Percentiles rank a stretch among this genome's conserved stretches.
Evolutionary conservation across 2,797 vertebrate species (phyloP).

Genomic region (Epinephelus awoara): DNA sequence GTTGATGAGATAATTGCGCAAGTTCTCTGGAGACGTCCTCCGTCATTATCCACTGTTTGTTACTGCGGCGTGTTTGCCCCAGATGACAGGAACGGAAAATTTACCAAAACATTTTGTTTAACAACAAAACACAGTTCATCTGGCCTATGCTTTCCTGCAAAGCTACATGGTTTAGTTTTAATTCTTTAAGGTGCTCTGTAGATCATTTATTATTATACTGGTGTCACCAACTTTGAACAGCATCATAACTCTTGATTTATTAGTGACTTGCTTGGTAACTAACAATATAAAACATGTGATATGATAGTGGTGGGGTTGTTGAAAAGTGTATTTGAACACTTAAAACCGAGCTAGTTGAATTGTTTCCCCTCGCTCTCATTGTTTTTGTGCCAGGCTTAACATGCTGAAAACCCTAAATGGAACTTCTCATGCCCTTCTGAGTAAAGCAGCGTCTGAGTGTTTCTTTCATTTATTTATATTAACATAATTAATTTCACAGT

Average conservation of each 20-base stretch:
- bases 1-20: slow-evolving; percentile 72
- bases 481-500: slow-evolving; percentile 13
- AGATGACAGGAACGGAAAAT: slow-evolving; percentile 36
- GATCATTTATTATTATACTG: neutral
- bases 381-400: neutral
- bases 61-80: slow-evolving; percentile 39
- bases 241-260: neutral
- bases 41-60: slow-evolving; percentile 65
- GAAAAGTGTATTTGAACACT: neutral
- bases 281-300: neutral
- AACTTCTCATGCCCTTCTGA: neutral
- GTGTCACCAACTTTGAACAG: neutral
- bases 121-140: slow-evolving; percentile 29
- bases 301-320: neutral
- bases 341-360: neutral
- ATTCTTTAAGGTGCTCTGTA: neutral
- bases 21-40: slow-evolving; percentile 58
- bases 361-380: neutral
- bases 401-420: neutral
- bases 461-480: neutral
- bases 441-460: neutral
- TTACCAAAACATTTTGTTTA: slow-evolving; percentile 18
- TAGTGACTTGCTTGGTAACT: neutral
- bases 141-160: slow-evolving; percentile 4
- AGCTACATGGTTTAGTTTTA: neutral